Base-by-base conservation (phyloP, 2,113 vertebrate genomes). In the Dryoscopus gambensis region DNA sequence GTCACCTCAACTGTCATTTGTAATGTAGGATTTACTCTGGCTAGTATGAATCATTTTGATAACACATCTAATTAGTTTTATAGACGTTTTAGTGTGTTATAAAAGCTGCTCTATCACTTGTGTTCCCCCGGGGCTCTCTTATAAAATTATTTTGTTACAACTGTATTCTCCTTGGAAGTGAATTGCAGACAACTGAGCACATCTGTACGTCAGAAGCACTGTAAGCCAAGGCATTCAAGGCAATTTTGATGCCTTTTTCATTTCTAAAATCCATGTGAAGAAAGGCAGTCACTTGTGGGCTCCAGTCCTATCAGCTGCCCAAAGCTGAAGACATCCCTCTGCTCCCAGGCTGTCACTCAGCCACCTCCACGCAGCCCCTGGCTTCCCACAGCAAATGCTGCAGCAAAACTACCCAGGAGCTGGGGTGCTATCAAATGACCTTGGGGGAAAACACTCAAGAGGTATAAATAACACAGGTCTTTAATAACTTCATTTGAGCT, bases 11-110 rank as follows among this genome's bases (percentile, higher is more conserved):
- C 39, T 88, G 56, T 60, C 23, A 20, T 55, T 80, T 90, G 62
- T 50, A 85, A 87, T 16, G 68, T 23, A 52, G 63, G 67, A 70
- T 77, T 95, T 90, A 89, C 50, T 75, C 55, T 37, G 60, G 83
- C 37, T 71, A 92, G 42, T 53, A 74, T 80, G 91, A 97, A 94
- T 94, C 94, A 90, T 80, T 95, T 69, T 95, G 94, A 92, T 97
- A 97, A 69, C 81, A 89, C 12, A 40, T 64, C 44, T 50, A 94
- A 96, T 87, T 87, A 79, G 64, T 67, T 95, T 95, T 96, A 97
- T 76, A 67, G 89, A 84, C 60, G 69, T 40, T 96, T 89, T 88
- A 93, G 73, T 67, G 25, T 37, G 62, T 56, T 94, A 84, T 87
- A 88, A 92, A 95, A 89, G 53, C 74, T 91, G 42, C 75, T 91